Base-by-base conservation (phyloP, 2,888 invertebrate species). In the Acleris literana region DNA sequence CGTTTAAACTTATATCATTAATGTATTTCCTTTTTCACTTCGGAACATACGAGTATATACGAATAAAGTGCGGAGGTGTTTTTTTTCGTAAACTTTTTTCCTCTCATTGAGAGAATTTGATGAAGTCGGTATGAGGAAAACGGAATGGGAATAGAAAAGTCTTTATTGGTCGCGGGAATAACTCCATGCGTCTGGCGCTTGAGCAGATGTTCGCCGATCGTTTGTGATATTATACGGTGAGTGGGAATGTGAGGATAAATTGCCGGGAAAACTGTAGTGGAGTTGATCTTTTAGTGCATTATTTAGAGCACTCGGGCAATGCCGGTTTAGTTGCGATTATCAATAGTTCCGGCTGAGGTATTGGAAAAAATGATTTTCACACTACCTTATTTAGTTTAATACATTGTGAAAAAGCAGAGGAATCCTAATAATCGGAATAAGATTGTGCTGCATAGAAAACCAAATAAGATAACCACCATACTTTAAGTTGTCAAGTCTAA, bases 91-190 rank as follows among this genome's bases (percentile, higher is more conserved):
- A 68, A 70, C 69, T 73, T 78, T 76, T 72, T 70, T 51, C 44
- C 67, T 69, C 67, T 75, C 72, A 74, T 75, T 74, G 72, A 60
- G 68, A 68, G 73, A 72, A 77, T 78, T 77, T 76, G 74, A 80
- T 77, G 74, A 75, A 77, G 74, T 72, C 74, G 75, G 75, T 70
- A 74, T 29, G 69, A 62, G 71, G 72, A 74, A 74, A 72, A 72
- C 64, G 69, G 72, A 68, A 74, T 73, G 71, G 62, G 71, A 60
- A 71, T 72, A 65, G 68, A 76, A 80, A 78, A 79, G 77, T 78
- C 74, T 78, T 79, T 81, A 81, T 79, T 73, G 74, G 73, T 72
- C 62, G 71, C 55, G 65, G 69, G 72, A 75, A 72, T 71, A 73
- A 73, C 69, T 71, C 72, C 74, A 71, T 76, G 75, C 73, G 70